Evolutionary conservation across 2,113 vertebrate species (phyloP).

Genomic region (Tricholaema leucomelas): DNA sequence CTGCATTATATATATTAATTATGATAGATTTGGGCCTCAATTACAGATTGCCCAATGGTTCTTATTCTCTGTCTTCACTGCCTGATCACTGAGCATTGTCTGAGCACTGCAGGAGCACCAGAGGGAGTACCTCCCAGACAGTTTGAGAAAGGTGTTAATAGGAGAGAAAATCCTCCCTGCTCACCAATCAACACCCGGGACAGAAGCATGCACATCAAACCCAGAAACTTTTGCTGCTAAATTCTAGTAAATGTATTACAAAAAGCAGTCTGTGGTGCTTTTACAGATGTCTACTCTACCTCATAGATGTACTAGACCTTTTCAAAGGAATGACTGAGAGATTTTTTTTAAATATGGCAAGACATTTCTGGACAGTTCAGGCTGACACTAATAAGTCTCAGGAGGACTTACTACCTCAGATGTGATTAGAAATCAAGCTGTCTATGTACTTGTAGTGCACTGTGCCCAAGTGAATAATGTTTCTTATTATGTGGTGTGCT

Average conservation of each 20-base stretch:
- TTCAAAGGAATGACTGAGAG: not conserved
- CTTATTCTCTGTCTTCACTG: not conserved
- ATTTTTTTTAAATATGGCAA: not conserved
- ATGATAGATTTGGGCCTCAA: not conserved
- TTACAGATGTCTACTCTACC: not conserved
- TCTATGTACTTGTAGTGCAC: not conserved
- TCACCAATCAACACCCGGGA: not conserved
- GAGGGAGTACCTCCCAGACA: not conserved
- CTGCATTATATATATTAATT: not conserved
- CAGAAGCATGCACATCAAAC: not conserved
- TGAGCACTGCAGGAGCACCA: not conserved
- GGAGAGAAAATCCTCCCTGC: not conserved
- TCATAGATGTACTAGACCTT: not conserved
- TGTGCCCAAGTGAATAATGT: not conserved
- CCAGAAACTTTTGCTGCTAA: not conserved
- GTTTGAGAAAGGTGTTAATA: not conserved
- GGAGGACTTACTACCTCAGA: slow-evolving; percentile 58
- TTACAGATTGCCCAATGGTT: not conserved
- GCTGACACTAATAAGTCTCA: slow-evolving; percentile 50
- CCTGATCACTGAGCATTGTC: not conserved
- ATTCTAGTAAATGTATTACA: not conserved
- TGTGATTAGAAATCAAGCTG: slow-evolving; percentile 58
- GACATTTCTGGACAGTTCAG: slow-evolving; percentile 1
- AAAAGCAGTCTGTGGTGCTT: slow-evolving; percentile 13
- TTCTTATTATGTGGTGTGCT: not conserved